Evolutionary conservation across 1,140 invertebrate species (phyloP), one percentile per base, ranked within the genome.

Genomic region (Aphaenogaster ashmeadi): DNA sequence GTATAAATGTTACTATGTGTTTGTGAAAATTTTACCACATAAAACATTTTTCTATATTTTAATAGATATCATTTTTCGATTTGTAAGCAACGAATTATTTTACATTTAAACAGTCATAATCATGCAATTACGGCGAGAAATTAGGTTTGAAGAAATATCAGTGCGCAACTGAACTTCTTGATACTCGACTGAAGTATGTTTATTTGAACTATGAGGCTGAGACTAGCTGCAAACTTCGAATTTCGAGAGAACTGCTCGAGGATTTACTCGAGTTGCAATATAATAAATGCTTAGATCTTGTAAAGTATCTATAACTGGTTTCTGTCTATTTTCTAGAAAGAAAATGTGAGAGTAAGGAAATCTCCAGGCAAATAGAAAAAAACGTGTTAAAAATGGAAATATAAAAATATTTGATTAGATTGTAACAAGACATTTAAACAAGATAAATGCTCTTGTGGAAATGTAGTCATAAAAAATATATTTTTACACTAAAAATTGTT

Each of bases 271-370:
- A 86, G 79, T 64, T 69, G 74, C 78, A 87, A 69, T 78, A 79
- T 90, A 89, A 90, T 90, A 87, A 89, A 90, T 66, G 36, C 36
- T 50, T 66, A 79, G 79, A 81, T 33, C 47, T 84, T 72, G 74
- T 80, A 80, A 81, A 44, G 36, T 81, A 71, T 71, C 41, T 74
- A 87, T 69, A 83, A 87, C 41, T n/a, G 9, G 1, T 75, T 47
- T 36, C 3, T 3, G 21, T 9, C 5, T 74, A n/a, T 47, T 27
- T 58, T 58, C 54, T 4, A 21, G 9, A 18, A 47, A 56, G 1
- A 13, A 81, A 71, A 67, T 54, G 6, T 56, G 6, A 56, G 3
- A 9, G 41, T 71, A 13, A 38, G 1, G 9, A 15, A 67, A 80
- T 66, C 8, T 66, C 11, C 8, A 54, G 5, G 6, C 15, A 54